These are phyloP conservation scores for Daphoenositta chrysoptera DNA, from an alignment of 2,113 vertebrate genomes.

Conservation along the genomic window DNA sequence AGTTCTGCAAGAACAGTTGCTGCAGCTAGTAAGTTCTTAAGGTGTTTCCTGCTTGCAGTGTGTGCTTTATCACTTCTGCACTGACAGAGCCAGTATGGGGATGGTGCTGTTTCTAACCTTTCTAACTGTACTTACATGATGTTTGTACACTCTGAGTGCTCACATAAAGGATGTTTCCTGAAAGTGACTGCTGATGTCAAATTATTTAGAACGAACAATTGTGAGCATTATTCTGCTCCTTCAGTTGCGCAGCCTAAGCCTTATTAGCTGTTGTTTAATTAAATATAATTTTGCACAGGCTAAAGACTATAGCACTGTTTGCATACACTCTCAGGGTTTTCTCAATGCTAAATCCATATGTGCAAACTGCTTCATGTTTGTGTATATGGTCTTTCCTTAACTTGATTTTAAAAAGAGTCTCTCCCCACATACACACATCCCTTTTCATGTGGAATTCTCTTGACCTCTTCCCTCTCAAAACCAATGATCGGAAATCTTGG, in stretches of 20 bases:
- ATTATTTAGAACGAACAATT: background rate
- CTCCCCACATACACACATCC: background rate
- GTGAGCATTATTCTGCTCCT: background rate
- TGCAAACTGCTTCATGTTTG: background rate
- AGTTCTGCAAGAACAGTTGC: background rate
- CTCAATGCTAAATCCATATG: background rate
- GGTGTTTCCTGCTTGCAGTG: fast-evolving
- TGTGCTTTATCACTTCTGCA: background rate
- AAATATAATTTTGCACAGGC: background rate
- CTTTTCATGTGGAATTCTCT: background rate
- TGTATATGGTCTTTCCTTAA: background rate
- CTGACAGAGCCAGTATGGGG: background rate
- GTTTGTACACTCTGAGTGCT: background rate
- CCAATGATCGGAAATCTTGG: background rate
- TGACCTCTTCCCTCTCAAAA: background rate
- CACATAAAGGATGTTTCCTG: background rate
- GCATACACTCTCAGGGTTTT: background rate
- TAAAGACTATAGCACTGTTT: background rate
- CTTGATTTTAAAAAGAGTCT: background rate
- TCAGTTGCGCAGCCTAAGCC: background rate
- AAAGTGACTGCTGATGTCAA: background rate
- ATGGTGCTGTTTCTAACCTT: background rate
- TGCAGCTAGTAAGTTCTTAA: background rate
- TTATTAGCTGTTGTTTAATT: background rate
- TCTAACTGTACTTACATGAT: background rate